Evolutionary conservation across 2,888 invertebrate genomes (phyloP), one percentile per base, ranked within the genome.

Genomic region (Morinoia aosen): DNA sequence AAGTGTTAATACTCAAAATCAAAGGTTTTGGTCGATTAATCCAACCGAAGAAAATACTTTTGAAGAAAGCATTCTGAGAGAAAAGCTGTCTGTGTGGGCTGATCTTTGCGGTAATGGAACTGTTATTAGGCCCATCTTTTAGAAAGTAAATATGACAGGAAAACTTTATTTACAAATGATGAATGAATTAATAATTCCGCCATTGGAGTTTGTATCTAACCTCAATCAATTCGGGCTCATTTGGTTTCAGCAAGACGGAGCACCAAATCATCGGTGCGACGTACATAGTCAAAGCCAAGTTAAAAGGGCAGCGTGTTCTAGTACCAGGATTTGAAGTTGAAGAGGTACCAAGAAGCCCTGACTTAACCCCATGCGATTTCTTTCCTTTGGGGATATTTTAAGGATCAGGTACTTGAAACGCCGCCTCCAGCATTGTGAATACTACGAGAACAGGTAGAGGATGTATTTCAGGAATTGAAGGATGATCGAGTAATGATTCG

Each of bases 161-260:
- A 25, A 91, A 56, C 7, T 91, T 40, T 91, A 40, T 91, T 91
- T n/a, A 91, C 19, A 91, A 91, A 91, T 14, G 91, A 10, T 91
- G 33, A 91, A 91, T 91, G 91, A 40, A 91, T 56, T 25, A 91
- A 91, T 91, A 48, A 91, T 91, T 91, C 40, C 91, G 16, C 39
- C 48, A 91, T 40, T 91, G 91, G 19, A 91, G 57, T 39, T 91
- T 8, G 91, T 57, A n/a, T 91, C 33, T 91, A 48, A 12, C 91
- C 48, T n/a, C 16, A 91, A 40, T 91, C 91, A 91, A 91, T 91
- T 91, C 57, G 25, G 19, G 57, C 91, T 12, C 91, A 91, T 58
- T 94, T 94, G 94, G 94, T 58, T 48, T 58, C 33, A 58, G 58
- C 94, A 94, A 58, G 58, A 94, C 94, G 58, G 58, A 58, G 94